Percentiles rank a stretch among this genome's conserved stretches.
Evolutionary conservation across 2,888 invertebrate species (phyloP).

Genomic region (Cheilosia variabilis): DNA sequence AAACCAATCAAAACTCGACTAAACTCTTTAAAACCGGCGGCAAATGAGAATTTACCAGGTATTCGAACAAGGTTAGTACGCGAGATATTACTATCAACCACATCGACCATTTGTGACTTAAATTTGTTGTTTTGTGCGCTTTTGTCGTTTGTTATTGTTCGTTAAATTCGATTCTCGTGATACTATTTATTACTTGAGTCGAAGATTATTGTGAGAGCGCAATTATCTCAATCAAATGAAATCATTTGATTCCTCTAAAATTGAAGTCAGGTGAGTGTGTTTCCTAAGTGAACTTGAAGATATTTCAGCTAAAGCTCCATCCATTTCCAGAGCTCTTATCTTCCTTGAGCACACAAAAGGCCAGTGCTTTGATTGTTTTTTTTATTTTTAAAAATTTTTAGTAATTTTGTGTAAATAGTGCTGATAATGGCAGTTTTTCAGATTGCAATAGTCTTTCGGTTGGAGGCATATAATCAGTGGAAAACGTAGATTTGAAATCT

Average conservation of each 20-base stretch:
- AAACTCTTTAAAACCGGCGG: slow-evolving; percentile 39
- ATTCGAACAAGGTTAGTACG: slow-evolving; percentile 59
- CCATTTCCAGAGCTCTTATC: slow-evolving; percentile 37
- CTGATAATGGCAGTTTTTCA: slow-evolving; percentile 57
- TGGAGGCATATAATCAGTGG: neutral
- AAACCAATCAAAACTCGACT: slow-evolving; percentile 14
- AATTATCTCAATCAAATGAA: slow-evolving; percentile 39
- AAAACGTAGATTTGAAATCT: slow-evolving; percentile 14
- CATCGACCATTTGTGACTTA: slow-evolving; percentile 8
- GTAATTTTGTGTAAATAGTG: slow-evolving; percentile 53
- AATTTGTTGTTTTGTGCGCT: slow-evolving; percentile 7
- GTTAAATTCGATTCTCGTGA: slow-evolving; percentile 52
- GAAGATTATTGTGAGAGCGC: neutral
- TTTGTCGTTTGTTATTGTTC: slow-evolving; percentile 28
- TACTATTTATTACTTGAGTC: neutral
- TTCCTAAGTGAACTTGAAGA: slow-evolving; percentile 45
- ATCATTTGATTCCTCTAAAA: slow-evolving; percentile 38
- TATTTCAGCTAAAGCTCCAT: neutral
- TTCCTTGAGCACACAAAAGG: slow-evolving; percentile 27
- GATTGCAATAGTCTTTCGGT: slow-evolving; percentile 22
- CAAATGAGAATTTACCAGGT: slow-evolving; percentile 59
- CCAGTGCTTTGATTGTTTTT: slow-evolving; percentile 5
- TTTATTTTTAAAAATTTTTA: too few relatives aligned
- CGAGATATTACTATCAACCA: slow-evolving; percentile 34
- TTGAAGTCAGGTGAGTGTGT: slow-evolving; percentile 47